Evolutionary conservation across 2,797 vertebrate species (phyloP).

Genomic region (Telmatherina bonti): DNA sequence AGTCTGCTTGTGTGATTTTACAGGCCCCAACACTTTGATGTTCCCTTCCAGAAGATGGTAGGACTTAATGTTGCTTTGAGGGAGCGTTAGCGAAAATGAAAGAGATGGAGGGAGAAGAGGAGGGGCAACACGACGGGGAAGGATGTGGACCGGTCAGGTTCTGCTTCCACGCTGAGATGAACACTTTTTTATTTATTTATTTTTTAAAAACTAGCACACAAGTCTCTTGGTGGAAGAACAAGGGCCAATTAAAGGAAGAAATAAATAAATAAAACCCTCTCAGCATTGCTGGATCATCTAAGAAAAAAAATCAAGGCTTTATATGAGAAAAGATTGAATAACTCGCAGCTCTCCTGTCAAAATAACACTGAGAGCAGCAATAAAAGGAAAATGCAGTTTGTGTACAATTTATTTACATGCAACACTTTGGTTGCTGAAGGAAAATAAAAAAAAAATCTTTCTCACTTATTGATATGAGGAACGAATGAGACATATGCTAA

Average conservation of each 20-base stretch:
- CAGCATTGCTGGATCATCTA: conserved; percentile 76
- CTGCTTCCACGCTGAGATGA: conserved; percentile 62
- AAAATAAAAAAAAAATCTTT: conserved; percentile 33
- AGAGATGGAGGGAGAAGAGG: conserved; percentile 39
- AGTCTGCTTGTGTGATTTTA: conserved; percentile 75
- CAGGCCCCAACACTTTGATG: conserved; percentile 76
- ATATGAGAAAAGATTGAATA: conserved; percentile 65
- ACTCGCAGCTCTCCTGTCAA: conserved; percentile 63
- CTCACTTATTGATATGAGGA: conserved; percentile 1
- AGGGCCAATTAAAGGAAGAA: conserved; percentile 72
- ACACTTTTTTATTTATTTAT: conserved; percentile 30
- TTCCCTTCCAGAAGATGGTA: conserved; percentile 76
- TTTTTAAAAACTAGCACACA: conserved; percentile 46
- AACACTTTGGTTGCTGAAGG: conserved; percentile 39
- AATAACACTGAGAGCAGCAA: conserved; percentile 69
- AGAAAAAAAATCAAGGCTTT: conserved; percentile 65
- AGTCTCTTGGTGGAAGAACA: conserved; percentile 58
- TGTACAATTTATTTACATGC: conserved; percentile 60
- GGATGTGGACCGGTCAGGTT: conserved; percentile 52
- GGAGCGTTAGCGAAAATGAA: conserved; percentile 66
- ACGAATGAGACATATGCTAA: conserved; percentile 18
- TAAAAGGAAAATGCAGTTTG: conserved; percentile 62
- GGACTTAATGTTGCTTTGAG: conserved; percentile 76
- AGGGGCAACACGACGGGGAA: conserved; percentile 33
- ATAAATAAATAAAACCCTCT: conserved; percentile 51